phyloP scores from a whole-genome alignment of 1,140 invertebrate genomes.

The Cyphomyrmex costatus region DNA sequence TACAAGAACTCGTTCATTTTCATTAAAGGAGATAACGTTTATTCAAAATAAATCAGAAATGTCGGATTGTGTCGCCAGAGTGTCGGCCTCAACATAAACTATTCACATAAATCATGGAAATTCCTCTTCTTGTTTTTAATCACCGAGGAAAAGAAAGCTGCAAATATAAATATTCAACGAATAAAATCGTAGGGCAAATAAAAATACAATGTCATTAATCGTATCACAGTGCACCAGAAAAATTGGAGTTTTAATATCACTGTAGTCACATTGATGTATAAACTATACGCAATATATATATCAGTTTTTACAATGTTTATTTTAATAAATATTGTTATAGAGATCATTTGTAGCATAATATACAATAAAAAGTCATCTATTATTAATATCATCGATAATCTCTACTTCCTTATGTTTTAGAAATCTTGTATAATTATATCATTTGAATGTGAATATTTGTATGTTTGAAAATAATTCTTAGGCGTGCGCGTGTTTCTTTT shows the following conservation, averaged over 20 bases:
- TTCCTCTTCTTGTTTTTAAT: conserved; percentile 43
- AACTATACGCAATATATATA: conserved; percentile 64
- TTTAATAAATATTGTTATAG: conserved; percentile 75
- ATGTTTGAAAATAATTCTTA: conserved; percentile 19
- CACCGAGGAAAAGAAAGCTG: background rate
- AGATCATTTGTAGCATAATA: conserved; percentile 60
- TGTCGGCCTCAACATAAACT: conserved; percentile 16
- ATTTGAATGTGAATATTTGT: background rate
- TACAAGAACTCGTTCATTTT: conserved; percentile 25
- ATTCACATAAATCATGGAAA: conserved; percentile 8
- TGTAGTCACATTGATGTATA: conserved; percentile 66
- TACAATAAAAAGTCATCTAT: conserved; percentile 67
- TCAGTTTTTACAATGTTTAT: conserved; percentile 72
- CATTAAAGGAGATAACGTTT: conserved; percentile 5
- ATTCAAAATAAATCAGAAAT: conserved; percentile 5
- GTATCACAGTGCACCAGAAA: background rate
- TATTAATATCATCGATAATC: conserved; percentile 70
- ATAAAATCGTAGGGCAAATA: background rate
- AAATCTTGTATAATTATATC: conserved; percentile 6
- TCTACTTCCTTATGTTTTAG: conserved; percentile 21
- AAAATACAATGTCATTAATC: conserved; percentile 3
- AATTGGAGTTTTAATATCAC: conserved; percentile 11
- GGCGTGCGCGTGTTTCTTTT: background rate
- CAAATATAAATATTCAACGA: background rate
- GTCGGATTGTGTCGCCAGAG: conserved; percentile 1